These are phyloP conservation scores for Tetragonisca angustula DNA, from an alignment of 2,888 invertebrate species.

Conservation along the genomic window DNA sequence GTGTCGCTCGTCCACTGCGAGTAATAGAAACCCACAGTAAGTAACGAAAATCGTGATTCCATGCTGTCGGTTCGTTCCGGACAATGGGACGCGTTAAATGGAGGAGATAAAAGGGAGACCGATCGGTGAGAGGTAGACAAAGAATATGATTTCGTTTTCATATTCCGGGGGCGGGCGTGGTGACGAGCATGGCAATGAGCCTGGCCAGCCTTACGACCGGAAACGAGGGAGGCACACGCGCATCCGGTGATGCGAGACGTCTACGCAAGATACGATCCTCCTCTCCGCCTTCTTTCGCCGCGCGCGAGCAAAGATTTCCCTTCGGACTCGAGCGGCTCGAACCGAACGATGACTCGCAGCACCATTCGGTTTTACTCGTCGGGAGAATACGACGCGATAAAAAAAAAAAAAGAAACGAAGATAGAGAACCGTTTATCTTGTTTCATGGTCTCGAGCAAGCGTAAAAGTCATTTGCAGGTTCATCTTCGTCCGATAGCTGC, in stretches of 20 bases:
- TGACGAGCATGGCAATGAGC: conserved; percentile 78
- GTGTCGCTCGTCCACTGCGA: neutral
- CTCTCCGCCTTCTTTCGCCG: conserved; percentile 59
- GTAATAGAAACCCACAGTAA: neutral
- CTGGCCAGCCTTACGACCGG: conserved; percentile 72
- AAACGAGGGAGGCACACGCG: conserved; percentile 79
- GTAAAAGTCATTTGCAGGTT: conserved; percentile 44
- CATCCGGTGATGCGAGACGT: conserved; percentile 79
- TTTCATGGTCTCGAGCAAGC: conserved; percentile 41
- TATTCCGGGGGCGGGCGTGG: conserved; percentile 77
- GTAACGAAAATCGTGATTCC: neutral
- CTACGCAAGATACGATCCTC: conserved; percentile 66
- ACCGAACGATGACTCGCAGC: conserved; percentile 37
- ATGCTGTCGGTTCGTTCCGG: conserved; percentile 6
- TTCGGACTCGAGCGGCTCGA: conserved; percentile 21
- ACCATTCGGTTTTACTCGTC: neutral
- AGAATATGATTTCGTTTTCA: conserved; percentile 80
- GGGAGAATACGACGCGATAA: conserved; percentile 16
- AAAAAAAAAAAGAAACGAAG: conserved; percentile 1
- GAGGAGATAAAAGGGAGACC: conserved; percentile 47
- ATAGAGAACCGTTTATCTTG: conserved; percentile 30
- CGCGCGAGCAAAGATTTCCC: conserved; percentile 47
- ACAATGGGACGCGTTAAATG: conserved; percentile 21
- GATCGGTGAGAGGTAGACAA: conserved; percentile 72
- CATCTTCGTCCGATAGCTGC: conserved; percentile 23